A percentile compares a stretch with the other conserved stretches of the same genome.
Conservation (phyloP, 2,888 invertebrate species). For the Drosophila pseudotalamancana region DNA sequence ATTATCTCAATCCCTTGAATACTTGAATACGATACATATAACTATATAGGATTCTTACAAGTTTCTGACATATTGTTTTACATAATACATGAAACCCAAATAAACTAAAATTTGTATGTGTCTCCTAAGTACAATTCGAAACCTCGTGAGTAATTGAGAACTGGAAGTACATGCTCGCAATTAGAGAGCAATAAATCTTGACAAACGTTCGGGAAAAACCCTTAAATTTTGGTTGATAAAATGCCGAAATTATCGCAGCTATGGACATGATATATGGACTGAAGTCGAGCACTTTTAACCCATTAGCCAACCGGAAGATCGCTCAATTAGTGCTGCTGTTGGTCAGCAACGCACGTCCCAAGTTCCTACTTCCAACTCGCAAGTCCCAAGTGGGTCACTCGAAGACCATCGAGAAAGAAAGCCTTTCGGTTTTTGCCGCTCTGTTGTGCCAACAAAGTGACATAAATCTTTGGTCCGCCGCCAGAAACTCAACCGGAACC, state of each 20-base stretch:
- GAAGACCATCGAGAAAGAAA: constrained; percentile 33
- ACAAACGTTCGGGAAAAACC: constrained; percentile 41
- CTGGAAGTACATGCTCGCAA: constrained; percentile 39
- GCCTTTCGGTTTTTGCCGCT: constrained; percentile 41
- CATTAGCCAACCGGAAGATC: constrained; percentile 82
- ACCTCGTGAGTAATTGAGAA: constrained; percentile 20
- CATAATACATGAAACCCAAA: constrained; percentile 20
- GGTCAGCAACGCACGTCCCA: constrained; percentile 45
- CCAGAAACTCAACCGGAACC: constrained; percentile 77
- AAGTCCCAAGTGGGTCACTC: constrained; percentile 78
- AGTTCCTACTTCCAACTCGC: no score
- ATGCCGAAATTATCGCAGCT: constrained; percentile 79
- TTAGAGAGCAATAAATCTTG: constrained; percentile 68
- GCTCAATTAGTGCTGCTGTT: constrained; percentile 78
- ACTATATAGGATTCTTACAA: no score
- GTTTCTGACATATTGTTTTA: background rate
- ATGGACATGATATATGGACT: constrained; percentile 60
- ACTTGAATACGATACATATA: no score
- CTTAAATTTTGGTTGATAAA: constrained; percentile 77
- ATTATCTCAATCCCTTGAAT: no score
- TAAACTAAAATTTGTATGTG: constrained; percentile 28
- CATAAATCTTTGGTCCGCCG: constrained; percentile 77
- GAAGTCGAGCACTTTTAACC: constrained; percentile 69
- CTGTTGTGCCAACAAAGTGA: constrained; percentile 73
- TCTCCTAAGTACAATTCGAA: constrained; percentile 28